Evolutionary conservation across 2,888 invertebrate species (phyloP), one percentile per base, ranked within the genome.

Genomic region (Gymnocheta viridis): DNA sequence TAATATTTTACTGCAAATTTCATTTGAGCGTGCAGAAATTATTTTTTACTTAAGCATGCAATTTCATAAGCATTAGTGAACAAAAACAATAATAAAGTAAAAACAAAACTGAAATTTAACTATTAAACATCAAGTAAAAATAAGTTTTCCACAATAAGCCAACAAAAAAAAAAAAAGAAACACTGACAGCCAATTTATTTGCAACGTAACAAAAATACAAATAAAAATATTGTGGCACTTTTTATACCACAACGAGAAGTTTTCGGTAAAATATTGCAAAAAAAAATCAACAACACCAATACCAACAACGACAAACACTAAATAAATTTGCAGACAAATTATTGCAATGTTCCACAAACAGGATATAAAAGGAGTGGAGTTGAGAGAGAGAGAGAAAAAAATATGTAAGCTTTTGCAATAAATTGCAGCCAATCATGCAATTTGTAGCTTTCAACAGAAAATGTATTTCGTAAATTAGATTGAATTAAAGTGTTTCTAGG

Each of bases 391-490:
- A 27, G 12, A 49, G 22, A 60, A 10, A 32, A 32, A 41, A 22
- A 5, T 4, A 12, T 2, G 22, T 19, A 27, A 19, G 72, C 22
- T 58, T 47, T 81, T 54, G 14, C 24, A 62, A 76, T 72, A 66
- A 70, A 83, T 76, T 83, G 74, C 79, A 76, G 51, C 22, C 70
- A 79, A 79, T 76, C 83, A 83, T 83, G 83, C 79, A 79, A 70
- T 83, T 74, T 83, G 58, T 41, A 70, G 64, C 41, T 70, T 74
- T 72, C 29, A 64, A 38, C 29, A 54, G 1, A 49, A 12, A 69
- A 69, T n/a, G n/a, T n/a, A n/a, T 27, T 47, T 27, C 35, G 49
- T 9, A 38, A 41, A 66, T 19, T n/a, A 54, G 14, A 51, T 47
- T 2, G 10, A 44, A 10, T 54, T 56, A 4, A 70, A 58, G 7